These are phyloP conservation scores for Phalacrocorax pelagicus DNA, from an alignment of 2,113 vertebrate species.

Conservation along the genomic window DNA sequence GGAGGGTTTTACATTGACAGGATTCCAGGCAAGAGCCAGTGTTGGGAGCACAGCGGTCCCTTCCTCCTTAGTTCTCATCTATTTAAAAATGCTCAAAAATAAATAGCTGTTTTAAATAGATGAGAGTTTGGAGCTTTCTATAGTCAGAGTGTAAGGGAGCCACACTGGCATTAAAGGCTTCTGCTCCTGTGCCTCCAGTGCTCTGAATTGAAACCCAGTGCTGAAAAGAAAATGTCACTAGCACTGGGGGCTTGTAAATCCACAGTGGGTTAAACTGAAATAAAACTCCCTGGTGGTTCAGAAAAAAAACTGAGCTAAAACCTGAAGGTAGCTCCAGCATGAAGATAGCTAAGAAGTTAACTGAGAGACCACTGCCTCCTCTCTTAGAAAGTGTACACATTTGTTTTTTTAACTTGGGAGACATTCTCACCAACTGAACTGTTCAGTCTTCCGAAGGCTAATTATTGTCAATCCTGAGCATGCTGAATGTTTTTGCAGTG, in stretches of 20 bases:
- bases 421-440: background rate
- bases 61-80: constrained; percentile 36
- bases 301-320: background rate
- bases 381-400: background rate
- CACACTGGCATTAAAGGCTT: background rate
- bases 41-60: background rate
- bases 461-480: background rate
- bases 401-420: background rate
- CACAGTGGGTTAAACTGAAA: background rate
- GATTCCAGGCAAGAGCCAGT: background rate
- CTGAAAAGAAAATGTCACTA: background rate
- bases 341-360: background rate
- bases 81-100: constrained; percentile 64
- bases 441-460: background rate
- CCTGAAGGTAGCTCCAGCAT: background rate
- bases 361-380: background rate
- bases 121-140: background rate
- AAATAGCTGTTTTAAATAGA: constrained; percentile 64
- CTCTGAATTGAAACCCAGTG: background rate
- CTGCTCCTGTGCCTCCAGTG: background rate
- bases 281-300: background rate
- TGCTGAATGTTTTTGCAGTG: background rate
- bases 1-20: constrained; percentile 11
- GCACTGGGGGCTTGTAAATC: background rate
- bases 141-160: background rate